phyloP scores from a whole-genome alignment of 2,113 vertebrate species.

The Pogonocichla stellata region DNA sequence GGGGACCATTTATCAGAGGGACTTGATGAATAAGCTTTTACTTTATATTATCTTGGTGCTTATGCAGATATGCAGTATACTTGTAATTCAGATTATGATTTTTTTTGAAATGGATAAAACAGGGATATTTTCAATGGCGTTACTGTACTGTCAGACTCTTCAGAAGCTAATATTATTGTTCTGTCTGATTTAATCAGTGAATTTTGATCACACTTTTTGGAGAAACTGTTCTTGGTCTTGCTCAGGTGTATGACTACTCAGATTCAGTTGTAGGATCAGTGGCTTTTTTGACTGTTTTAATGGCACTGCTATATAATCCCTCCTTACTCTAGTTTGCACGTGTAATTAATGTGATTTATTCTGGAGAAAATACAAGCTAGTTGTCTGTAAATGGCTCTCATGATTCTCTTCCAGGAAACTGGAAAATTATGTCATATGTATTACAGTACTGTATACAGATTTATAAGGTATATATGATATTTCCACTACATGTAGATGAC shows the following conservation, averaged over 20 bases:
- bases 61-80: not conserved
- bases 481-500: not conserved
- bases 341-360: not conserved
- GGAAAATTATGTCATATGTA: not conserved
- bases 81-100: not conserved
- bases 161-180: not conserved
- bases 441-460: not conserved
- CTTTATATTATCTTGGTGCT: not conserved
- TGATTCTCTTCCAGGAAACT: not conserved
- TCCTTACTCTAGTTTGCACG: not conserved
- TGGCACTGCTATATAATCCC: not conserved
- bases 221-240: not conserved
- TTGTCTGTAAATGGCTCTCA: not conserved
- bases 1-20: constrained; percentile 41
- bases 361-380: not conserved
- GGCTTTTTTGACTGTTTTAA: not conserved
- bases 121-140: not conserved
- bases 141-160: not conserved
- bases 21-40: not conserved
- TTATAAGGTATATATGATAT: not conserved
- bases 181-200: not conserved
- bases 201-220: not conserved
- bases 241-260: not conserved
- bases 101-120: not conserved
- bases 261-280: not conserved